Evolutionary conservation across 2,113 vertebrate genomes (phyloP).

Genomic region (Campylomormyrus tamandua): DNA sequence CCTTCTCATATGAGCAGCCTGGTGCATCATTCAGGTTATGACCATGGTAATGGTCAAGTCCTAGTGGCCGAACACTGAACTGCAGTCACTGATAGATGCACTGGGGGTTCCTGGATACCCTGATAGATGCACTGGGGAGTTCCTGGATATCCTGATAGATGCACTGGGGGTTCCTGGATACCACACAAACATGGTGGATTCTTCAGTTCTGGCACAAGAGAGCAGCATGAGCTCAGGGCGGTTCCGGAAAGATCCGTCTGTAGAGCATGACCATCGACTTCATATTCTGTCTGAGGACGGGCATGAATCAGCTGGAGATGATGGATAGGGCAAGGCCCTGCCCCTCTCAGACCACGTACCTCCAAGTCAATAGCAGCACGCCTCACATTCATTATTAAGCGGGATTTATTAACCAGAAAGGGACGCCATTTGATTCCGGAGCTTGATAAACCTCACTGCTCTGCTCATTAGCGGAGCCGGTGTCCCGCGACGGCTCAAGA

Average conservation of each 20-base stretch:
- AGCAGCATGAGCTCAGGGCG: background rate
- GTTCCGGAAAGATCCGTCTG: background rate
- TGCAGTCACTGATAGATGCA: background rate
- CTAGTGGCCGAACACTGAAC: background rate
- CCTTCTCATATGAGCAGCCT: background rate
- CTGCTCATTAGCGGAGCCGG: background rate
- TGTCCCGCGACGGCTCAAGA: background rate
- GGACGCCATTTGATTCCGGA: background rate
- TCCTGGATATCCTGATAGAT: no score
- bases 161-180: background rate
- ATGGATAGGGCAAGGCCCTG: background rate
- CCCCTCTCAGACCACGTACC: background rate
- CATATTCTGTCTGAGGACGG: background rate
- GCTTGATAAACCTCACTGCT: background rate
- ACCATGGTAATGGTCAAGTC: background rate
- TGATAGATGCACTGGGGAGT: no score
- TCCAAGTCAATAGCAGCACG: background rate
- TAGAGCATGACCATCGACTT: background rate
- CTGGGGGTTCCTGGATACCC: background rate
- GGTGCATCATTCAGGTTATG: background rate
- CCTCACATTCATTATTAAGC: slow-evolving; percentile 2
- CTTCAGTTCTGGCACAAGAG: background rate
- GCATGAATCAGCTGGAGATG: background rate
- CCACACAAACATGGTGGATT: background rate
- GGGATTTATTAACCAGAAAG: background rate